Evolutionary conservation across 2,888 invertebrate species (phyloP).

Genomic region (Aphidoletes aphidimyza): DNA sequence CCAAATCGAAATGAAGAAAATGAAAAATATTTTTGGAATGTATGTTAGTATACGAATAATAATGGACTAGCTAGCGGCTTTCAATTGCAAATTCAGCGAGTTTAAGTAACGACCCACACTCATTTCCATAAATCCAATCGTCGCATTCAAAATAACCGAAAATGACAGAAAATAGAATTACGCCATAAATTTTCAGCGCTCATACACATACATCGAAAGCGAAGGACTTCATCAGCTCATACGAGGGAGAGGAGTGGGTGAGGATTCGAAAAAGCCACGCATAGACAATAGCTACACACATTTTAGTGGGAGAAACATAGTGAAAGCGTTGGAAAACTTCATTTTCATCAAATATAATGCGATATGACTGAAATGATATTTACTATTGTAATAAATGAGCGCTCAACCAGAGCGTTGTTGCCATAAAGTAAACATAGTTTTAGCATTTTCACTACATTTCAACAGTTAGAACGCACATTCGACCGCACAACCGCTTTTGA

Average conservation of each 20-base stretch:
- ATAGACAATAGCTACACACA: background rate
- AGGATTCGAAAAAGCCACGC: background rate
- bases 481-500: constrained; percentile 43
- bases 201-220: background rate
- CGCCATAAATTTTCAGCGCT: background rate
- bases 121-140: constrained; percentile 50
- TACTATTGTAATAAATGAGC: constrained; percentile 39
- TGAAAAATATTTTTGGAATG: too few relatives aligned
- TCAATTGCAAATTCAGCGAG: constrained; percentile 35
- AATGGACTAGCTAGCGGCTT: constrained; percentile 38
- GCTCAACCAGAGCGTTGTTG: background rate
- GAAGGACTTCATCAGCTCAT: constrained; percentile 20
- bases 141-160: constrained; percentile 32
- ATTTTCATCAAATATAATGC: constrained; percentile 43
- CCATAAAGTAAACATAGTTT: constrained; percentile 40
- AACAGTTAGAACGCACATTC: background rate
- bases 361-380: constrained; percentile 43
- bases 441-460: background rate
- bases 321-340: constrained; percentile 29
- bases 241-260: too few relatives aligned
- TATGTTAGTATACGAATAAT: constrained; percentile 30
- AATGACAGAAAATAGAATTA: constrained; percentile 52
- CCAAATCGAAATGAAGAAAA: background rate
- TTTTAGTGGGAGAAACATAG: too few relatives aligned
- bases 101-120: constrained; percentile 41